phyloP scores from a whole-genome alignment of 23 tunicate genomes.

The Styela clava region DNA sequence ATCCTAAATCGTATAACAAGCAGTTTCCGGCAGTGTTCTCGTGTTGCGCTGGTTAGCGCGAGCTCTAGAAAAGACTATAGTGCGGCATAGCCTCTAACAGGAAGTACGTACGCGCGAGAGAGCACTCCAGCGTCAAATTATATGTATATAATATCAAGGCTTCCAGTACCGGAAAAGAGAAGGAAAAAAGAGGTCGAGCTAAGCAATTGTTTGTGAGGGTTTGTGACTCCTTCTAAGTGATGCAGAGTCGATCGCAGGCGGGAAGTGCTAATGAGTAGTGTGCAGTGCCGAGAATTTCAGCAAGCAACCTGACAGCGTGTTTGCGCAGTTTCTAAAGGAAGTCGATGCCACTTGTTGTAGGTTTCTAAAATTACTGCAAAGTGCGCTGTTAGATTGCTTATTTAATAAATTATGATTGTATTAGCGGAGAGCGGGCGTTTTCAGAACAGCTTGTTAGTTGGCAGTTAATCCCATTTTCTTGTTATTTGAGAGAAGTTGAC shows the following conservation, averaged over 20 bases:
- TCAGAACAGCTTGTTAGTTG: not conserved
- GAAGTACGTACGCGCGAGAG: slow-evolving; percentile 27
- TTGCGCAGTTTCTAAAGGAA: not conserved
- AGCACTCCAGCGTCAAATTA: slow-evolving; percentile 11
- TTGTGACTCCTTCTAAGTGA: not conserved
- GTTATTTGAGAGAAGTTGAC: not conserved
- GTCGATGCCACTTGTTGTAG: not conserved
- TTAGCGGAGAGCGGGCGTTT: not conserved
- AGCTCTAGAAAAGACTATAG: slow-evolving; percentile 8
- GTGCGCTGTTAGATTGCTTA: not conserved
- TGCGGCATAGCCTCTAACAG: slow-evolving; percentile 20
- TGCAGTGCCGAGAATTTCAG: not conserved
- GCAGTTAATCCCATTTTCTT: not conserved
- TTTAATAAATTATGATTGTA: not conserved
- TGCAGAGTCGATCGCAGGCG: not conserved
- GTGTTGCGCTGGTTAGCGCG: slow-evolving; percentile 6
- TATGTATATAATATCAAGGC: slow-evolving; percentile 18
- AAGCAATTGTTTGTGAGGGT: slow-evolving; percentile 11
- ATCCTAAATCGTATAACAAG: slow-evolving; percentile 37
- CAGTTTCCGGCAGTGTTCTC: slow-evolving; percentile 31
- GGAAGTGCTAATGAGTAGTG: not conserved
- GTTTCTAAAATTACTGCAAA: not conserved
- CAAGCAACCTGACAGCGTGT: not conserved
- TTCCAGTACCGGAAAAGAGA: slow-evolving; percentile 27
- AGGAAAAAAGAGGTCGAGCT: slow-evolving; percentile 26